phyloP scores from a whole-genome alignment of 2,888 invertebrate species.

The Nomada lathburiana region DNA sequence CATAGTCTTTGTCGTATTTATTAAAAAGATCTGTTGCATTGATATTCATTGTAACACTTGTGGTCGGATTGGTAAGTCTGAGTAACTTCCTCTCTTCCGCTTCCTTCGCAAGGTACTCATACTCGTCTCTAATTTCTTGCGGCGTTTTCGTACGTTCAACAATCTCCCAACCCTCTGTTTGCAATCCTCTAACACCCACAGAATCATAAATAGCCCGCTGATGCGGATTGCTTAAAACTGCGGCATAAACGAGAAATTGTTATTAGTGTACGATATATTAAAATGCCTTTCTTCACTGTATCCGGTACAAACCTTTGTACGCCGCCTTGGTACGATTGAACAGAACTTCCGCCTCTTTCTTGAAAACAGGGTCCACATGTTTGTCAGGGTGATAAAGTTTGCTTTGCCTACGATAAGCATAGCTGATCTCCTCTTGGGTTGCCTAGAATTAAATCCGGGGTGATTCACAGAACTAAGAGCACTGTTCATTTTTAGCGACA shows the following conservation, averaged over 20 bases:
- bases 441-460: slow-evolving; percentile 88
- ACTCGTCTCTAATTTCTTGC: slow-evolving; percentile 98
- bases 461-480: neutral
- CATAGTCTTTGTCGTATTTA: slow-evolving; percentile 90
- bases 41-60: slow-evolving; percentile 93
- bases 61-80: slow-evolving; percentile 96
- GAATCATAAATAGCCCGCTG: slow-evolving; percentile 98
- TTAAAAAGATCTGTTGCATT: slow-evolving; percentile 97
- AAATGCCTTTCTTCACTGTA: neutral
- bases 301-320: slow-evolving; percentile 90
- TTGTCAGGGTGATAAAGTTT: slow-evolving; percentile 98
- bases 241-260: neutral
- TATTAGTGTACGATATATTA: neutral
- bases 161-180: slow-evolving; percentile 98
- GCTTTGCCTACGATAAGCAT: slow-evolving; percentile 96
- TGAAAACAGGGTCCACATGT: slow-evolving; percentile 92
- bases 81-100: slow-evolving; percentile 94
- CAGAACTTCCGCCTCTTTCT: slow-evolving; percentile 95
- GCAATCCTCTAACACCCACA: slow-evolving; percentile 91
- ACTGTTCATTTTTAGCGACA: no score
- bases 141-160: slow-evolving; percentile 96
- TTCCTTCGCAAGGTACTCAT: slow-evolving; percentile 94
- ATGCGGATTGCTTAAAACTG: slow-evolving; percentile 96
- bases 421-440: slow-evolving; percentile 95
- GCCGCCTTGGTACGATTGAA: slow-evolving; percentile 97